Evolutionary conservation across 35 echinoderm and acorn worm genomes (phyloP).

Genomic region (Nesometra sesokonis): DNA sequence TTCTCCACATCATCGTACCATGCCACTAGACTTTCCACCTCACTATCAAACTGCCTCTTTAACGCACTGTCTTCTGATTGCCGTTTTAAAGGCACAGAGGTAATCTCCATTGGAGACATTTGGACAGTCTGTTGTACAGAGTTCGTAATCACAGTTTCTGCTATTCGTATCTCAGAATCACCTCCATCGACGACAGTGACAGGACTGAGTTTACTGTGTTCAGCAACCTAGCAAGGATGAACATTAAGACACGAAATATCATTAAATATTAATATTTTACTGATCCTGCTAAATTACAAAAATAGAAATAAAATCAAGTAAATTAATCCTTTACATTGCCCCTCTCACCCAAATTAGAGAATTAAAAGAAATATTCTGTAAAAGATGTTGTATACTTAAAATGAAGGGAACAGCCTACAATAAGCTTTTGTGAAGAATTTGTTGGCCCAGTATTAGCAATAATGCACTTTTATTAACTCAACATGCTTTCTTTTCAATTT

Average conservation of each 20-base stretch:
- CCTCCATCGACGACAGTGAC: constrained; percentile 29
- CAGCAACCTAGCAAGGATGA: constrained; percentile 22
- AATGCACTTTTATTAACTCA: too few relatives aligned
- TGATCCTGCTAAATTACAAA: too few relatives aligned
- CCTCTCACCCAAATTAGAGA: too few relatives aligned
- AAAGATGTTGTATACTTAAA: too few relatives aligned
- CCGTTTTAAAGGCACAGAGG: constrained; percentile 31
- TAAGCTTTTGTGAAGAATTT: too few relatives aligned
- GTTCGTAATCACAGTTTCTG: constrained; percentile 52
- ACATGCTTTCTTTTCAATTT: too few relatives aligned
- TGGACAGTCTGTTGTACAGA: constrained; percentile 62
- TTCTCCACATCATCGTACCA: constrained; percentile 92
- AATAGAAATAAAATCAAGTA: too few relatives aligned
- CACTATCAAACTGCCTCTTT: constrained; percentile 86
- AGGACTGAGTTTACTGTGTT: constrained; percentile 32
- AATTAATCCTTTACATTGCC: too few relatives aligned
- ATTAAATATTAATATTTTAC: too few relatives aligned
- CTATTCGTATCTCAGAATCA: constrained; percentile 21
- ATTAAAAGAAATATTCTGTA: too few relatives aligned
- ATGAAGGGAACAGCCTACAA: too few relatives aligned
- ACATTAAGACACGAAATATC: background rate
- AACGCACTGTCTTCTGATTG: constrained; percentile 45
- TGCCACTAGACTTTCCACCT: constrained; percentile 76
- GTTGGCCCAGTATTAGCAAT: too few relatives aligned
- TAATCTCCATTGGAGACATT: constrained; percentile 17